These are phyloP conservation scores for Drosophila falleni DNA, from an alignment of 2,888 invertebrate species.

Conservation along the genomic window DNA sequence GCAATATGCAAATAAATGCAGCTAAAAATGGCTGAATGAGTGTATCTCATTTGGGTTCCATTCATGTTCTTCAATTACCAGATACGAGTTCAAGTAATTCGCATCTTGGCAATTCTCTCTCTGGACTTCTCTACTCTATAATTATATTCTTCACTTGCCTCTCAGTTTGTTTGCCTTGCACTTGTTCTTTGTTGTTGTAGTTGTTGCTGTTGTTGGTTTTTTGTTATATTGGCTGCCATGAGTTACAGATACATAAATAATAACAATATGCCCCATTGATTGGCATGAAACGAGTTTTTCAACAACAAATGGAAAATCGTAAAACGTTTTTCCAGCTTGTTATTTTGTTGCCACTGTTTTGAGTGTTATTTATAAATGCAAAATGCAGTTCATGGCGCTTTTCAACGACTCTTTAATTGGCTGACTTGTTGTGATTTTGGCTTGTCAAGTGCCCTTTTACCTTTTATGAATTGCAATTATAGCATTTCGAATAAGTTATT, in stretches of 20 bases:
- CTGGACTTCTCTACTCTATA: constrained; percentile 34
- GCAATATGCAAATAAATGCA: constrained; percentile 34
- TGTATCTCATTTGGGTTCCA: constrained; percentile 41
- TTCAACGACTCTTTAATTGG: constrained; percentile 73
- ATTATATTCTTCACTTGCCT: constrained; percentile 57
- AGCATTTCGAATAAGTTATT: constrained; percentile 13
- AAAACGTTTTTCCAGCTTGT: constrained; percentile 39
- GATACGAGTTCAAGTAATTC: constrained; percentile 34
- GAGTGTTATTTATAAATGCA: constrained; percentile 44
- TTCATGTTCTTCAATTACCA: constrained; percentile 70
- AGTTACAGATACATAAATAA: constrained; percentile 78
- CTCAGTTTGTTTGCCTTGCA: constrained; percentile 27
- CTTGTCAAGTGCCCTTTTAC: constrained; percentile 57
- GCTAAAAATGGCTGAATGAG: constrained; percentile 44
- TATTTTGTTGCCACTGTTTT: constrained; percentile 26
- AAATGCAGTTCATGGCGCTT: constrained; percentile 46
- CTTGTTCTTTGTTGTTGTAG: constrained; percentile 38
- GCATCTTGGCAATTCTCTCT: constrained; percentile 47
- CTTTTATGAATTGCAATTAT: constrained; percentile 29
- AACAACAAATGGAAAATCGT: constrained; percentile 63
- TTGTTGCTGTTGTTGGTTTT: constrained; percentile 38
- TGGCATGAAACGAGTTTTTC: constrained; percentile 70
- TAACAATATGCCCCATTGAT: constrained; percentile 77
- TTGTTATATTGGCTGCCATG: constrained; percentile 68
- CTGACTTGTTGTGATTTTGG: constrained; percentile 77